Percentiles rank a stretch among this genome's conserved stretches.
phyloP scores from a whole-genome alignment of 1,140 invertebrate genomes.

The Andrena cerasifolii region DNA sequence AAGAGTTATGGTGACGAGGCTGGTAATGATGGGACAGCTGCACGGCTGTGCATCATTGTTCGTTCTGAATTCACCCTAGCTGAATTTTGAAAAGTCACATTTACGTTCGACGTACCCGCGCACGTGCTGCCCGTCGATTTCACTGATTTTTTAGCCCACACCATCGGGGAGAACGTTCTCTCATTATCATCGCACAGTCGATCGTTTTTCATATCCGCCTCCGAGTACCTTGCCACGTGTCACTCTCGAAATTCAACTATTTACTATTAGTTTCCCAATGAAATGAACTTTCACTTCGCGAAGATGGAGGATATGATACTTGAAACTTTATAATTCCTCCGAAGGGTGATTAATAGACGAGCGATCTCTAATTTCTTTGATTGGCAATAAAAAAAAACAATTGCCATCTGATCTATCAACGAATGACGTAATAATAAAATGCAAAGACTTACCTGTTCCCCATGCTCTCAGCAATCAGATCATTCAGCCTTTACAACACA shows the following conservation, averaged over 20 bases:
- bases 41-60: conserved; percentile 65
- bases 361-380: no score
- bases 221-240: neutral
- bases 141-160: conserved; percentile 36
- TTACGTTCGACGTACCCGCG: conserved; percentile 51
- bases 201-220: conserved; percentile 14
- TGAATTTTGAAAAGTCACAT: conserved; percentile 77
- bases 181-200: conserved; percentile 29
- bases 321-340: no score
- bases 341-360: no score
- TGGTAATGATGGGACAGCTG: conserved; percentile 76
- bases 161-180: neutral
- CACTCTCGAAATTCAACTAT: neutral
- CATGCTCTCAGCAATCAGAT: no score
- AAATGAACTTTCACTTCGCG: neutral
- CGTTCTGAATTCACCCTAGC: conserved; percentile 78
- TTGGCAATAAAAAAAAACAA: no score
- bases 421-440: no score
- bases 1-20: conserved; percentile 65
- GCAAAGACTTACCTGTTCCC: no score
- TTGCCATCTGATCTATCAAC: no score
- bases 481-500: no score
- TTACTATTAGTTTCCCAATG: neutral
- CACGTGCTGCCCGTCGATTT: conserved; percentile 55
- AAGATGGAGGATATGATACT: no score